Evolutionary conservation across 2,113 vertebrate species (phyloP), one percentile per base, ranked within the genome.

Genomic region (Vicugna pacos): DNA sequence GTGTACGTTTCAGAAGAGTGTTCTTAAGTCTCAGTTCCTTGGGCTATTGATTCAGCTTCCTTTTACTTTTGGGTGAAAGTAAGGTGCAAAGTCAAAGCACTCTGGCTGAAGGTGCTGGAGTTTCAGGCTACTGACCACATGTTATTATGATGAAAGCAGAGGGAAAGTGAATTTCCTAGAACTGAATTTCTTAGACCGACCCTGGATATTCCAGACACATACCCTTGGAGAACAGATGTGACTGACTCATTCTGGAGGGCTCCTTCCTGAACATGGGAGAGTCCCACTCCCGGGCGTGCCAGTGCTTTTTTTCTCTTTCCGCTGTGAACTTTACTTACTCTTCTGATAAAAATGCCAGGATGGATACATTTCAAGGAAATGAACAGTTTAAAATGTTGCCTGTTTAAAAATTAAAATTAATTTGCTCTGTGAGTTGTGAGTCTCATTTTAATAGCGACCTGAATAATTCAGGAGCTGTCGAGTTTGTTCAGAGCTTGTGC

Each of bases 321-420:
- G 82, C 72, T 69, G 14, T 97, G 94, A 98, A 85, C 91, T 97
- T 96, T 98, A 96, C 94, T 98, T 97, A 97, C 97, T 97, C 72
- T 97, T 98, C 60, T 83, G 64, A 95, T 97, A 96, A 98, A 98
- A 97, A 93, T 80, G 75, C 50, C 26, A 76, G 64, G 32, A 96
- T 64, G 76, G 94, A 97, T 95, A 90, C 84, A 97, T 98, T 98
- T 97, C 86, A 97, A 93, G 70, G 91, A 98, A 97, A 98, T 95
- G 97, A 98, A 98, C 96, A 97, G 73, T 98, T 98, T 97, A 73
- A 98, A 98, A 98, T 97, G 86, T 64, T 97, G 81, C 64, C 94
- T 98, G 86, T 98, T 99, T 98, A 99, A 99, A 99, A 98, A 98
- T 98, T 98, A 97, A 98, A 98, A 96, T 98, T 96, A 96, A 97